Base-by-base conservation (phyloP, 2,113 vertebrate species). In the Antigone vipio region DNA sequence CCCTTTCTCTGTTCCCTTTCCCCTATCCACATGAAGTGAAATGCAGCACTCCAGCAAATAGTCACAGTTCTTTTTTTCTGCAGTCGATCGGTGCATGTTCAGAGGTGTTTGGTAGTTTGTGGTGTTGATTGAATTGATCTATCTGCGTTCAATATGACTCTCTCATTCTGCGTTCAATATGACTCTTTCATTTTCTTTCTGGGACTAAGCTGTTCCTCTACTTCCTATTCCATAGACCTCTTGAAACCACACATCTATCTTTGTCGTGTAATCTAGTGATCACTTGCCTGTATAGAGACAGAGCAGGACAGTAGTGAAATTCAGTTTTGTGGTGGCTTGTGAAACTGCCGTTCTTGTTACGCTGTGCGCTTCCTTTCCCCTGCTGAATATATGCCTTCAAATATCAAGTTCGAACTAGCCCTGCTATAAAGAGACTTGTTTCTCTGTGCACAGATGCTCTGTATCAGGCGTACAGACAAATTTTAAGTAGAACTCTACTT, bases 391-490 rank as follows among this genome's bases (percentile, higher is more conserved):
- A 17, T 20, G 22, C 8, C 32, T 87, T 69, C 67, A 73, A 50
- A 85, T 45, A 11, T 4, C 20, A 79, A 53, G 21, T 66, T 91
- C 47, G 58, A 9, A 22, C 4, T 7, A 32, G 5, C 24, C 77
- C 22, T 83, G 34, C 72, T 53, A 0, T 20, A 8, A 1, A 59
- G n/a, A 86, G 21, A 52, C 27, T 9, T 0, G 1, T 49, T 75
- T 67, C 32, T 85, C 38, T 69, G 34, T 62, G 49, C 32, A 32
- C 44, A 44, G 49, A 12, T 47, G 38, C 24, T 87, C 40, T 59
- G 16, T 82, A 6, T 38, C 0, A 1, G 45, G 13, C 20, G 9
- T 44, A 21, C 5, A 40, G 29, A 34, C 2, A 74, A 77, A 88
- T n/a, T 24, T 2, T 15, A 69, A 50, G 8, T 20, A n/a, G 42